Percentiles rank a stretch among this genome's conserved stretches.
phyloP scores from a whole-genome alignment of 1,140 invertebrate species.

The Protaetia brevitarsis region DNA sequence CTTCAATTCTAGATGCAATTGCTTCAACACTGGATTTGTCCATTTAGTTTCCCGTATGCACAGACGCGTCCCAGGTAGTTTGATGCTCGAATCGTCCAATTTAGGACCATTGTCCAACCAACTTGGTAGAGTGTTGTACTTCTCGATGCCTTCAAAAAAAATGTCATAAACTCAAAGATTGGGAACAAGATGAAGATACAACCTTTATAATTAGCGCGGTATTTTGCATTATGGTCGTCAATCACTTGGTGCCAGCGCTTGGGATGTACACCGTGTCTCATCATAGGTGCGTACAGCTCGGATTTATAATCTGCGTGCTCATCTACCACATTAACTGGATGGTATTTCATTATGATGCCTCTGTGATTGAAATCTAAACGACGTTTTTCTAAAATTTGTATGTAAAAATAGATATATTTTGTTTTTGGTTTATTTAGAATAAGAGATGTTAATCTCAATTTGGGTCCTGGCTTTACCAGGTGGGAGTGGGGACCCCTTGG shows the following conservation, averaged over 20 bases:
- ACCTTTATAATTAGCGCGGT: conserved; percentile 47
- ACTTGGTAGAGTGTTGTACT: conserved; percentile 42
- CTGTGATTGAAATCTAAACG: conserved; percentile 52
- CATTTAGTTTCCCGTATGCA: conserved; percentile 61
- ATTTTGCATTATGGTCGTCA: conserved; percentile 49
- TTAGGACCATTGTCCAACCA: conserved; percentile 43
- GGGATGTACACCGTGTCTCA: conserved; percentile 53
- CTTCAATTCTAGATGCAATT: conserved; percentile 57
- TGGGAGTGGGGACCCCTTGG: no score
- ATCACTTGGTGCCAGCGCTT: conserved; percentile 51
- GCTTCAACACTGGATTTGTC: conserved; percentile 58
- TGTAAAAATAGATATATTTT: neutral
- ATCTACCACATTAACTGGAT: conserved; percentile 47
- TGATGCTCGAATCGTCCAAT: conserved; percentile 31
- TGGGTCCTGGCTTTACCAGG: neutral
- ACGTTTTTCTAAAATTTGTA: conserved; percentile 51
- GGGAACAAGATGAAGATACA: no score
- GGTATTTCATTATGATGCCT: conserved; percentile 45
- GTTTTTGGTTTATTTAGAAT: neutral
- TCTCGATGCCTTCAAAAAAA: conserved; percentile 40
- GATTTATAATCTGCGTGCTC: conserved; percentile 52
- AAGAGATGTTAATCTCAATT: neutral
- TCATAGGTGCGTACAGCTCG: conserved; percentile 53
- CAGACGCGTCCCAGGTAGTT: conserved; percentile 43
- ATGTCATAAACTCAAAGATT: no score